Evolutionary conservation across 2,113 vertebrate genomes (phyloP).

Genomic region (Gnathonemus echidnorhynchus): DNA sequence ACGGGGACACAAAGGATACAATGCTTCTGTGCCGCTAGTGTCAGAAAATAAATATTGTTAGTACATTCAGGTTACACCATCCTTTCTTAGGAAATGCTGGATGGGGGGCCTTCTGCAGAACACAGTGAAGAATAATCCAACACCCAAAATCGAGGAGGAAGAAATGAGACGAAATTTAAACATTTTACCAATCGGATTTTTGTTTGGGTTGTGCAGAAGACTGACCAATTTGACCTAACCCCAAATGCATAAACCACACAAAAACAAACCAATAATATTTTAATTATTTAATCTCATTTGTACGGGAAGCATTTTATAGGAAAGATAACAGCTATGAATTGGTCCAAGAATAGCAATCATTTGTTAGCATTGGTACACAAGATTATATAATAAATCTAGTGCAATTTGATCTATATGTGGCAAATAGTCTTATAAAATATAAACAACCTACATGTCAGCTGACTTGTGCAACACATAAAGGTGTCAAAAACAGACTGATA

Average conservation of each 20-base stretch:
- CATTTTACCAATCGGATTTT: neutral
- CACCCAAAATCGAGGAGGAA: neutral
- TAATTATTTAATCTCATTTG: neutral
- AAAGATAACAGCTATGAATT: constrained; percentile 5
- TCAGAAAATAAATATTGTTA: neutral
- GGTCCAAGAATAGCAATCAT: constrained; percentile 11
- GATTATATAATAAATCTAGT: constrained; percentile 4
- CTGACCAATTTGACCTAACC: neutral
- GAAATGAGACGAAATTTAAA: neutral
- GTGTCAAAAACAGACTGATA: constrained; percentile 12
- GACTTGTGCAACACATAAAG: constrained; percentile 25
- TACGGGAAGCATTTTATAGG: neutral
- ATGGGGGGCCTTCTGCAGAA: neutral
- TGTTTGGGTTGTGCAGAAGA: neutral
- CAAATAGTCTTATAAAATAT: constrained; percentile 32
- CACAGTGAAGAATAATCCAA: neutral
- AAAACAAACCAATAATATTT: constrained; percentile 1
- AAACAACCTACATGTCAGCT: constrained; percentile 30
- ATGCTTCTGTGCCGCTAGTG: neutral
- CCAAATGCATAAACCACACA: neutral
- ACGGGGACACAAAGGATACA: neutral
- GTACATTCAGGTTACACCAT: neutral
- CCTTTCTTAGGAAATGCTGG: neutral
- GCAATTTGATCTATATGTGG: constrained; percentile 15
- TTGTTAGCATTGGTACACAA: neutral